phyloP scores from a whole-genome alignment of 2,797 vertebrate genomes.

The Notolepis coatsorum region DNA sequence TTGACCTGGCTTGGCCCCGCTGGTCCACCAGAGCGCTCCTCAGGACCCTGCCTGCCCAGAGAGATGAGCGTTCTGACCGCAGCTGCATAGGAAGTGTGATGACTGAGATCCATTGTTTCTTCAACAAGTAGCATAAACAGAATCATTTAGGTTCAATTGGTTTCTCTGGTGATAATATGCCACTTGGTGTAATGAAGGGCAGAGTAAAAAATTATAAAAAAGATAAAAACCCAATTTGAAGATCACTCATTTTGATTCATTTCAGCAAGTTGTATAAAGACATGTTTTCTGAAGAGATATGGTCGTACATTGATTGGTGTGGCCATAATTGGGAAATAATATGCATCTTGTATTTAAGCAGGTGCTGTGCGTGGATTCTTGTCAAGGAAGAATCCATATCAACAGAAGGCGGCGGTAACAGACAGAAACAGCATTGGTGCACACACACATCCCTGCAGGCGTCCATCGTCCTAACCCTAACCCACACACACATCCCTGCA shows the following conservation, averaged over 20 bases:
- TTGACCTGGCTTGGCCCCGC: constrained; percentile 71
- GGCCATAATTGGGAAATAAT: neutral
- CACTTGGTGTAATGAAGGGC: too few species aligned
- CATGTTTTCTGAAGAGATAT: too few species aligned
- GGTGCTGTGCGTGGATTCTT: constrained; percentile 30
- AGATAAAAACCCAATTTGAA: too few species aligned
- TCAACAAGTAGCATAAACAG: too few species aligned
- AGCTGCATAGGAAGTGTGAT: too few species aligned
- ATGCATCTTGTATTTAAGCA: constrained; percentile 7
- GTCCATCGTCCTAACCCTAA: too few species aligned
- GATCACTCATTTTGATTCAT: too few species aligned
- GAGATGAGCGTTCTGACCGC: constrained; percentile 7
- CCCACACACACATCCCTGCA: constrained; percentile 48
- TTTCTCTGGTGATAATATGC: constrained; percentile 17
- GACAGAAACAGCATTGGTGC: neutral
- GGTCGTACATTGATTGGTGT: constrained; percentile 44
- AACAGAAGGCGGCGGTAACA: constrained; percentile 51
- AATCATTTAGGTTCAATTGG: constrained; percentile 30
- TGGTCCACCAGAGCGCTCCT: constrained; percentile 44
- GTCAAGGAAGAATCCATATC: constrained; percentile 50
- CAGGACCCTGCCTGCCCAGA: neutral
- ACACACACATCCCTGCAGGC: neutral
- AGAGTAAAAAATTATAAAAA: too few species aligned
- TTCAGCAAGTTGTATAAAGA: too few species aligned
- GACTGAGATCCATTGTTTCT: too few species aligned